phyloP scores from a whole-genome alignment of 2,113 vertebrate species.

The Raphicerus campestris region DNA sequence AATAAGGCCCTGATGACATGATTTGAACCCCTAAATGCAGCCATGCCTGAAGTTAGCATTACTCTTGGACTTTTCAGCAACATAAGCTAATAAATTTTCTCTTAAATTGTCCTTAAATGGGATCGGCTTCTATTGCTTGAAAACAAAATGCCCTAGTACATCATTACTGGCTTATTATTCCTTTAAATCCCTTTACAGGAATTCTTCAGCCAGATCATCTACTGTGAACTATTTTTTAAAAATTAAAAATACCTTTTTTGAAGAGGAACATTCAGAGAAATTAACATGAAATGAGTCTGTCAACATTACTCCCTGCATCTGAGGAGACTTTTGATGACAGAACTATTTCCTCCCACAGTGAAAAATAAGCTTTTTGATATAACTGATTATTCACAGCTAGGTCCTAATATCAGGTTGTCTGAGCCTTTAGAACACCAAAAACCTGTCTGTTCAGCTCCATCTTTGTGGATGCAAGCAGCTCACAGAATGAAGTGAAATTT shows the following conservation, averaged over 20 bases:
- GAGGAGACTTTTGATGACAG: background rate
- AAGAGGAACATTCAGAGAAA: constrained; percentile 27
- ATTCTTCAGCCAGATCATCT: background rate
- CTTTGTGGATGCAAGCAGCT: background rate
- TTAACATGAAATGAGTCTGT: background rate
- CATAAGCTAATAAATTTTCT: background rate
- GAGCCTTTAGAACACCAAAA: background rate
- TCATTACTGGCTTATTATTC: background rate
- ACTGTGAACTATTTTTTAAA: background rate
- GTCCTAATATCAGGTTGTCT: background rate
- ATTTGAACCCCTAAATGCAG: background rate
- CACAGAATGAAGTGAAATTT: background rate
- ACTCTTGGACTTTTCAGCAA: background rate
- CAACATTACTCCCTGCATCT: background rate
- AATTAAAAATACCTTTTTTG: background rate
- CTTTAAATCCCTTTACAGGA: background rate
- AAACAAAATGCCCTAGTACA: background rate
- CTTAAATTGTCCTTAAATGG: background rate
- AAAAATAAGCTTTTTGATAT: background rate
- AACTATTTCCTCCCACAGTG: background rate
- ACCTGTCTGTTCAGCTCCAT: background rate
- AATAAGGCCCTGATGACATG: background rate
- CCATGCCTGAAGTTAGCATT: background rate
- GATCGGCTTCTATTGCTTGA: background rate
- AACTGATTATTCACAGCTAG: background rate